Percentiles rank a stretch among this genome's conserved stretches.
Conservation (phyloP, 2,888 invertebrate genomes). For the Didymodactylos carnosus region DNA sequence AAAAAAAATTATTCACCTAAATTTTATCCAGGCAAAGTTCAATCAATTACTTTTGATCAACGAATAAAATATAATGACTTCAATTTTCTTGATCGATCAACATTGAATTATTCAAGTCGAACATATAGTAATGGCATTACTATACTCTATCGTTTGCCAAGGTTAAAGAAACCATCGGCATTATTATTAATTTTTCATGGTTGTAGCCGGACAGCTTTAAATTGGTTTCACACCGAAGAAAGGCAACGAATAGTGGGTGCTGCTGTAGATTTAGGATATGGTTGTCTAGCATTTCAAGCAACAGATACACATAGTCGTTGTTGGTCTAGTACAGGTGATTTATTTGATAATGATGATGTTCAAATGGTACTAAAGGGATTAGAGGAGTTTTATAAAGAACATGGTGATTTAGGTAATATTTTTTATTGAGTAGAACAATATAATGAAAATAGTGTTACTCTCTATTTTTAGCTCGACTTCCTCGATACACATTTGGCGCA, state of each 20-base stretch:
- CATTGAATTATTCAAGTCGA: background rate
- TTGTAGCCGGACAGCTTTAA: background rate
- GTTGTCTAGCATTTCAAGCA: background rate
- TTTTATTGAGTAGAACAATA: too few relatives aligned
- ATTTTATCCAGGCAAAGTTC: too few relatives aligned
- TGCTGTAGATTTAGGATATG: background rate
- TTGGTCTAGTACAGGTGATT: background rate
- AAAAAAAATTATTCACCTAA: too few relatives aligned
- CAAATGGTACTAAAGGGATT: background rate
- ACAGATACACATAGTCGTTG: background rate
- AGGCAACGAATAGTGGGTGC: background rate
- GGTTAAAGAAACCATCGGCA: background rate
- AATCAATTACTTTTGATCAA: too few relatives aligned
- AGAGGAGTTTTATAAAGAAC: background rate
- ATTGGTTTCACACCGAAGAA: background rate
- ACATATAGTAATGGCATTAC: background rate
- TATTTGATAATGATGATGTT: background rate
- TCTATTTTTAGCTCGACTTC: background rate
- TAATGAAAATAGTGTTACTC: too few relatives aligned
- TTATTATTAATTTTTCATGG: background rate
- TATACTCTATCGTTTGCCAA: background rate
- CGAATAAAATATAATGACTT: background rate
- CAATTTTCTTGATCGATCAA: background rate
- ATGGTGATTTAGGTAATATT: background rate
- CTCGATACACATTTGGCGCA: background rate